Base-by-base conservation (phyloP, 2,113 vertebrate genomes). In the Sceloporus tristichus region DNA sequence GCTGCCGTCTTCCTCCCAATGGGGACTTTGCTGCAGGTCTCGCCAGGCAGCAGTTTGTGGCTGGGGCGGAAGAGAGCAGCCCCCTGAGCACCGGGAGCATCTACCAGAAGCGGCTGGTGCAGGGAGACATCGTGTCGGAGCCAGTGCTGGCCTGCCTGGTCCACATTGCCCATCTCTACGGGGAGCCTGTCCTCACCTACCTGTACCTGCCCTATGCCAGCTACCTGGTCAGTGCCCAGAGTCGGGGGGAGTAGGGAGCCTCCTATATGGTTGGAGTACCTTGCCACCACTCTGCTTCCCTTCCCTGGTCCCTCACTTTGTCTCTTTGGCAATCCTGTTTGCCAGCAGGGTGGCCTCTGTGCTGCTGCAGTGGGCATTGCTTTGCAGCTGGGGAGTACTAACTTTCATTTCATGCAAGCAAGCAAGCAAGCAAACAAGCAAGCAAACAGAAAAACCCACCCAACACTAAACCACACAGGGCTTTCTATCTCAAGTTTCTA, bases 181-280 rank as follows among this genome's bases (percentile, higher is more conserved):
- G 99, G 92, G 99, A 99, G 88, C 99, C 99, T 0, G 98, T 99
- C 74, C 97, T 99, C 85, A 99, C 99, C 23, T 99, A 99, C 91
- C 98, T 99, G 95, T 99, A 98, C 95, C 96, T 99, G 94, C 98
- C 99, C 88, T 99, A 99, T 94, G 98, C 99, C 94, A 98, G 98
- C 94, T 99, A 99, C 94, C 96, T 99, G 97, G 99, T 99, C 93
- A 96, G 94, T 97, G n/a, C n/a, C 2, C 19, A 27, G 23, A 40
- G 13, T n/a, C 34, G 40, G 4, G 19, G 40, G 18, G 80, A 71
- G 48, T 48, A n/a, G 82, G 25, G 23, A 5, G 25, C 25, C 10
- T 40, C 34, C 21, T 66, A 23, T 18, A 25, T 19, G 68, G 65
- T 19, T 66, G 65, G 16, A 18, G 18, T 19, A 29, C 68, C 68